A percentile compares a stretch with the other conserved stretches of the same genome.
These are phyloP conservation scores for Proterorhinus semilunaris DNA, from an alignment of 2,113 vertebrate genomes.

Conservation along the genomic window DNA sequence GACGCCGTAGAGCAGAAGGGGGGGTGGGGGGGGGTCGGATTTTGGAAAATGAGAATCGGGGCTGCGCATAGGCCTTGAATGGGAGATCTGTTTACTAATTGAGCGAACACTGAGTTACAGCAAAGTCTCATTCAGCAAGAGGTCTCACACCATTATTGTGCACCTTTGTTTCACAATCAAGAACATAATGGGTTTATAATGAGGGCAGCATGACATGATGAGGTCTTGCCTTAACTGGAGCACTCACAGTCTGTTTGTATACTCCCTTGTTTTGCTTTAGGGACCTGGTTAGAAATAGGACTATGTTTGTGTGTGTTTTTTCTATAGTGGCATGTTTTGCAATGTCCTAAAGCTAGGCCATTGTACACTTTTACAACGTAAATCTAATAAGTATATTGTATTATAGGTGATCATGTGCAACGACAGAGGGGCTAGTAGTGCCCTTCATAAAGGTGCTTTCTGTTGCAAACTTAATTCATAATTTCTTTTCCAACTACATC, in stretches of 20 bases:
- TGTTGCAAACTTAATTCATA: neutral
- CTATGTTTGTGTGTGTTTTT: neutral
- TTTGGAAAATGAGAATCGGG: constrained; percentile 67
- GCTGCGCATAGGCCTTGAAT: constrained; percentile 60
- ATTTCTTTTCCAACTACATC: neutral
- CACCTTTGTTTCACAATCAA: constrained; percentile 63
- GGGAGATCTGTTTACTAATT: constrained; percentile 74
- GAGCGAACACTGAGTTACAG: constrained; percentile 73
- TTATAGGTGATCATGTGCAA: neutral
- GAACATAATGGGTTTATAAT: constrained; percentile 61
- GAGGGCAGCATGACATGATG: constrained; percentile 53
- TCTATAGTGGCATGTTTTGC: neutral
- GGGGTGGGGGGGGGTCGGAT: constrained; percentile 56
- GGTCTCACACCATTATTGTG: constrained; percentile 67
- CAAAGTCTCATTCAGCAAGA: constrained; percentile 74
- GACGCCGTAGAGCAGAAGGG: constrained; percentile 59
- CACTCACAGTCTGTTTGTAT: constrained; percentile 52
- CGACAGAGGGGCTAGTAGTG: neutral
- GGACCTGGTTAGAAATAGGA: constrained; percentile 2
- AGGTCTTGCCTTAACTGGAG: constrained; percentile 48
- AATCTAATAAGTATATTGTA: neutral
- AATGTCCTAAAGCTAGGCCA: neutral
- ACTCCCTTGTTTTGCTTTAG: constrained; percentile 9
- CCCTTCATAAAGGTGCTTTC: neutral
- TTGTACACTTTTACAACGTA: neutral